These are phyloP conservation scores for Periophthalmus modestus DNA, from an alignment of 2,113 vertebrate genomes.

Conservation along the genomic window DNA sequence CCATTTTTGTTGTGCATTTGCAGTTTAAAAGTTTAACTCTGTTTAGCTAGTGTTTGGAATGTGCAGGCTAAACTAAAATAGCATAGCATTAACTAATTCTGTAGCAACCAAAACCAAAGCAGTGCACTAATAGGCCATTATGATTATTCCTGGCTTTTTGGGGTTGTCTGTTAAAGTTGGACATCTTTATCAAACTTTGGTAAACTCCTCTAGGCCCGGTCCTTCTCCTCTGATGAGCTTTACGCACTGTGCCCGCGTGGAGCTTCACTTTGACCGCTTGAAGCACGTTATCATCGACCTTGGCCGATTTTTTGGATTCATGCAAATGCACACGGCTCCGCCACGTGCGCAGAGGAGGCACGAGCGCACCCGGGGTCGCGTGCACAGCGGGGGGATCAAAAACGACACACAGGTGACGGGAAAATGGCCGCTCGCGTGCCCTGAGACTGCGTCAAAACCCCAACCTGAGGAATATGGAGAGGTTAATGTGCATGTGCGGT, in stretches of 20 bases:
- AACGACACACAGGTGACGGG: neutral
- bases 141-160: neutral
- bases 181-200: neutral
- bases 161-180: neutral
- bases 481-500: too few relatives aligned
- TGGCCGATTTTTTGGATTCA: slow-evolving; percentile 40
- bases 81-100: too few relatives aligned
- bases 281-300: slow-evolving; percentile 69
- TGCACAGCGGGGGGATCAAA: neutral
- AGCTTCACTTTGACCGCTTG: slow-evolving; percentile 55
- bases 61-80: too few relatives aligned
- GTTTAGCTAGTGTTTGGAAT: neutral
- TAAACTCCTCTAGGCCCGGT: neutral
- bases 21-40: neutral
- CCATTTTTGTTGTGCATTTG: neutral
- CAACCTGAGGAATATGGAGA: neutral
- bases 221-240: slow-evolving; percentile 32
- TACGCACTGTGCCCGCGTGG: slow-evolving; percentile 31
- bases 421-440: neutral
- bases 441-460: neutral
- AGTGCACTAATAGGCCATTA: neutral
- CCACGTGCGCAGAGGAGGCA: slow-evolving; percentile 22
- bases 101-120: neutral
- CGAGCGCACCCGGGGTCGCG: neutral
- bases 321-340: slow-evolving; percentile 56